Percentiles rank a stretch among this genome's conserved stretches.
Conservation (phyloP, 2,888 invertebrate genomes). For the Platycheirus albimanus region DNA sequence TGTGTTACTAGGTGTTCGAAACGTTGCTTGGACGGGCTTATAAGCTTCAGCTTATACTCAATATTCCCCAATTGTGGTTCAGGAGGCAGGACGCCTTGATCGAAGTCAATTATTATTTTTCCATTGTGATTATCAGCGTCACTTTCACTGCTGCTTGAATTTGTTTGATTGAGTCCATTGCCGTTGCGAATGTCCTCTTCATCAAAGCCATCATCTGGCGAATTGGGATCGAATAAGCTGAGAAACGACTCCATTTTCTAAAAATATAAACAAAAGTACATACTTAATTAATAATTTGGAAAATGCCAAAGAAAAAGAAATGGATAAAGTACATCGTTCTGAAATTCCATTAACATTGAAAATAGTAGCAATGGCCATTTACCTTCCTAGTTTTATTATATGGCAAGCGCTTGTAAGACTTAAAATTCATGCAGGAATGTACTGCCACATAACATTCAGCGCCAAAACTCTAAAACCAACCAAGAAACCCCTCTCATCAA, state of each 20-base stretch:
- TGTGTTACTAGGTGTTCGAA: slow-evolving; percentile 99
- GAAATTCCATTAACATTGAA: too few species aligned
- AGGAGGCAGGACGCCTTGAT: slow-evolving; percentile 90
- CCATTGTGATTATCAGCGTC: slow-evolving; percentile 76
- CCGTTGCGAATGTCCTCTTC: slow-evolving; percentile 75
- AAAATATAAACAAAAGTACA: slow-evolving; percentile 1
- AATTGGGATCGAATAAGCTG: slow-evolving; percentile 90
- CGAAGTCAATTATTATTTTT: slow-evolving; percentile 83
- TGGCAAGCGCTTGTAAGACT: too few species aligned
- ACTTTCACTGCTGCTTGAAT: slow-evolving; percentile 76
- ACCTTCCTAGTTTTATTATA: too few species aligned
- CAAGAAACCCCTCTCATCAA: too few species aligned
- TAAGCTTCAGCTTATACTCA: slow-evolving; percentile 97
- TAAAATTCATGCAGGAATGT: too few species aligned
- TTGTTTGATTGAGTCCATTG: slow-evolving; percentile 70
- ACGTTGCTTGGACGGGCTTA: slow-evolving; percentile 94
- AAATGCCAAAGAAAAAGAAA: too few species aligned
- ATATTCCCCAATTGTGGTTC: slow-evolving; percentile 97
- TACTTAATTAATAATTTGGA: too few species aligned
- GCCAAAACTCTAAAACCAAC: too few species aligned
- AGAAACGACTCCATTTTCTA: slow-evolving; percentile 90
- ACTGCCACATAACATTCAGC: too few species aligned
- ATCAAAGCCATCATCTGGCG: slow-evolving; percentile 80
- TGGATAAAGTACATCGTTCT: too few species aligned
- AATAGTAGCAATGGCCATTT: too few species aligned